phyloP scores from a whole-genome alignment of 1,140 invertebrate genomes.

The Teleogryllus occipitalis region DNA sequence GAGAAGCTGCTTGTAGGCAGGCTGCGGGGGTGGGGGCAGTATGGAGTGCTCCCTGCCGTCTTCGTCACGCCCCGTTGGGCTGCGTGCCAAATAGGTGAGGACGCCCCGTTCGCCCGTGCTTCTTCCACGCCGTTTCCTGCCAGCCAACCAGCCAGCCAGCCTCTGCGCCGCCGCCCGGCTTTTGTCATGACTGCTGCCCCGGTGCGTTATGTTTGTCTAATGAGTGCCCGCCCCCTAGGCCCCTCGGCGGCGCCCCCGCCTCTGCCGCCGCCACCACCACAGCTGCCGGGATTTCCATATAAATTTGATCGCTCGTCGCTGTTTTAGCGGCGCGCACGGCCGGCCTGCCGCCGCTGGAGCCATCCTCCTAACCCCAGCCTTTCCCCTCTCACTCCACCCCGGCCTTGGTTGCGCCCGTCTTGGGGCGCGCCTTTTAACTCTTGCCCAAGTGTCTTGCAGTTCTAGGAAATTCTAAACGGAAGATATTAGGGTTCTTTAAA shows the following conservation, averaged over 20 bases:
- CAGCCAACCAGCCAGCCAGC: too few species aligned
- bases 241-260: background rate
- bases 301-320: slow-evolving; percentile 21
- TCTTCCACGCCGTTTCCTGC: background rate
- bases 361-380: too few species aligned
- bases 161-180: background rate
- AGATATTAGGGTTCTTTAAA: too few species aligned
- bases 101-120: background rate
- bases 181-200: background rate
- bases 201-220: slow-evolving; percentile 21
- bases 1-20: background rate
- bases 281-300: slow-evolving; percentile 18
- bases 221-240: background rate
- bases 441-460: too few species aligned
- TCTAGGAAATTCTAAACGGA: too few species aligned
- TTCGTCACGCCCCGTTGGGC: background rate
- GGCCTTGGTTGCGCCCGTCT: too few species aligned
- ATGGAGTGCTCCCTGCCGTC: background rate
- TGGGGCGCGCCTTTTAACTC: too few species aligned
- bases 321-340: background rate
- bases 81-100: background rate
- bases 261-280: background rate
- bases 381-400: too few species aligned
- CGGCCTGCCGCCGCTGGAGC: too few species aligned
- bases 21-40: background rate